A percentile compares a stretch with the other conserved stretches of the same genome.
Evolutionary conservation across 2,888 invertebrate genomes (phyloP).

Genomic region (Chalcosyrphus nemorum): DNA sequence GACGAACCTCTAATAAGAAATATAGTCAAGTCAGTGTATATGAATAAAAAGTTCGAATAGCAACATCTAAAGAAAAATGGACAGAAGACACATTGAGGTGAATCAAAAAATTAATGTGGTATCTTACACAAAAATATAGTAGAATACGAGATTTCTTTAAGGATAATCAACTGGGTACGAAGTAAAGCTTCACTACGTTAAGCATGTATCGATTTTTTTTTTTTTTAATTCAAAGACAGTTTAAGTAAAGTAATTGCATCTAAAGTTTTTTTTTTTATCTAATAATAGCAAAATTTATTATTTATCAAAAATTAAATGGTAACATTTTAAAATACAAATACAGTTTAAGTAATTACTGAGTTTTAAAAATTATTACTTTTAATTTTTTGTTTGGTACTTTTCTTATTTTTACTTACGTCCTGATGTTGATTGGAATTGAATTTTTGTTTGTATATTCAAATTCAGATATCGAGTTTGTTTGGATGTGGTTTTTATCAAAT

Average conservation of each 20-base stretch:
- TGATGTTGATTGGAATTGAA: conserved; percentile 68
- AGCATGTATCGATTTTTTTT: conserved; percentile 32
- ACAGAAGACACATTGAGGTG: conserved; percentile 61
- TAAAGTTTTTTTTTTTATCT: conserved; percentile 56
- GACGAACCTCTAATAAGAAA: conserved; percentile 59
- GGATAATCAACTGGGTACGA: conserved; percentile 56
- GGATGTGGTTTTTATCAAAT: conserved; percentile 68
- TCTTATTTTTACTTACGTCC: conserved; percentile 76
- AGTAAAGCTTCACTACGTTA: conserved; percentile 59
- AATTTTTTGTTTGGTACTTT: conserved; percentile 34
- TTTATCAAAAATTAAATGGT: conserved; percentile 40
- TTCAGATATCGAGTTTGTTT: conserved; percentile 62
- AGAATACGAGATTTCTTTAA: conserved; percentile 31
- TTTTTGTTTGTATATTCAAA: conserved; percentile 63
- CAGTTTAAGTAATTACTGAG: conserved; percentile 53
- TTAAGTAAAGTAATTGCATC: conserved; percentile 61
- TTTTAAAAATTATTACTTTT: conserved; percentile 40
- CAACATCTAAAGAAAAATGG: conserved; percentile 54
- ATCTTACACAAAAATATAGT: conserved; percentile 59
- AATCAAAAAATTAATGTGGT: conserved; percentile 60
- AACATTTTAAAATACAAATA: conserved; percentile 64
- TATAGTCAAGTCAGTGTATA: conserved; percentile 35
- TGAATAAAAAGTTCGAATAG: conserved; percentile 40
- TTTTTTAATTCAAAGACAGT: conserved; percentile 32
- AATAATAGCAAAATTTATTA: conserved; percentile 61